These are phyloP conservation scores for Crossaster papposus DNA, from an alignment of 53 echinoderm and acorn worm genomes.

Conservation along the genomic window DNA sequence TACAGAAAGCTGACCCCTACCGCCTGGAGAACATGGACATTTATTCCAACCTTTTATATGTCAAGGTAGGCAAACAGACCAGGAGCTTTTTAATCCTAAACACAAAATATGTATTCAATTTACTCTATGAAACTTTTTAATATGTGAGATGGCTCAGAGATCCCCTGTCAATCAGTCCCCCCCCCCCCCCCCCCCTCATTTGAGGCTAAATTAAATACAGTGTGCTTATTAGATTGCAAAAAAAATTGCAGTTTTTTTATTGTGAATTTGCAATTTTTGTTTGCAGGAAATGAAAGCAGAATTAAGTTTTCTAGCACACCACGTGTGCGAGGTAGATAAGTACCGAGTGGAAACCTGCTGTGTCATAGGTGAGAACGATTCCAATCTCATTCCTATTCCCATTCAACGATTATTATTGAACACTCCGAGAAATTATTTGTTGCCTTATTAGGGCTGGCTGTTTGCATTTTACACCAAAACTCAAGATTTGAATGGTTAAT, in stretches of 20 bases:
- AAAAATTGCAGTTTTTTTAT: not conserved
- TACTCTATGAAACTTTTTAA: too few species aligned
- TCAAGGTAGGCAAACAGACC: slow-evolving; percentile 72
- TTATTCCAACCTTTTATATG: slow-evolving; percentile 94
- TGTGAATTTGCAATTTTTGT: not conserved
- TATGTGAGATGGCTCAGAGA: too few species aligned
- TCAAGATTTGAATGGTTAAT: too few species aligned
- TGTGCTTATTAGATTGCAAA: too few species aligned
- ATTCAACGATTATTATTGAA: too few species aligned
- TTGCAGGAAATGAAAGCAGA: slow-evolving; percentile 97
- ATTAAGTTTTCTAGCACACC: slow-evolving; percentile 86
- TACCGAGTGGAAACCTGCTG: slow-evolving; percentile 97
- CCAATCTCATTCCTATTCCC: not conserved
- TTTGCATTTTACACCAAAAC: too few species aligned
- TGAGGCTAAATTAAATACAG: too few species aligned
- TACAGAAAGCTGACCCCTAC: slow-evolving; percentile 90
- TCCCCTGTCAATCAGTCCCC: too few species aligned
- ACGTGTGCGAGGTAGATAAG: slow-evolving; percentile 95
- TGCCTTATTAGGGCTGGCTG: too few species aligned
- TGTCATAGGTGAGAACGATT: slow-evolving; percentile 86
- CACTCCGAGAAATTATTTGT: too few species aligned
- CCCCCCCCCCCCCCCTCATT: too few species aligned
- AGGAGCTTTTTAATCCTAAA: not conserved
- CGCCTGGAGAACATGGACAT: slow-evolving; percentile 97
- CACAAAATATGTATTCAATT: too few species aligned